Evolutionary conservation across 2,113 vertebrate species (phyloP).

Genomic region (Tragelaphus scriptus): DNA sequence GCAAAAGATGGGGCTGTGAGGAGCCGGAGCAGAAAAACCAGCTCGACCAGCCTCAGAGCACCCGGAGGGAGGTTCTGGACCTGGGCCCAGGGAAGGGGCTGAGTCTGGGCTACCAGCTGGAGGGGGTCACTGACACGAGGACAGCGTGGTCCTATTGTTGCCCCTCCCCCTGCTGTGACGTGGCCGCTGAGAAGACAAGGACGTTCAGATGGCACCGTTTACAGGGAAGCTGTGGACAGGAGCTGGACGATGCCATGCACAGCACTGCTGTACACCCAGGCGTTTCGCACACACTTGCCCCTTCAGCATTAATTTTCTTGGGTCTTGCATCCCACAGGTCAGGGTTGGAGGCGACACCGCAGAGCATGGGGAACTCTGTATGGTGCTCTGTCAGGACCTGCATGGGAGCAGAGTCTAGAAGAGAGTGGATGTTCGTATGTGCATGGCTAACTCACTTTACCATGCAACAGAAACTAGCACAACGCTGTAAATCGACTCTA

Average conservation of each 20-base stretch:
- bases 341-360: not conserved
- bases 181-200: not conserved
- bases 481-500: not conserved
- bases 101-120: not conserved
- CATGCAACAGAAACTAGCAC: not conserved
- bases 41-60: no score
- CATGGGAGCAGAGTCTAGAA: not conserved
- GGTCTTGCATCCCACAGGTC: not conserved
- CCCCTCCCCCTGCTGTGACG: not conserved
- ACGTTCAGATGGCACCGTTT: not conserved
- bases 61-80: not conserved
- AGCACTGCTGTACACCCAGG: not conserved
- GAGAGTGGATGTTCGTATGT: not conserved
- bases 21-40: not conserved
- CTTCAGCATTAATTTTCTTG: not conserved
- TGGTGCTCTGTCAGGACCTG: not conserved
- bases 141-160: not conserved
- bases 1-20: not conserved
- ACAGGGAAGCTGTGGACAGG: not conserved
- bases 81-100: not conserved
- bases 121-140: not conserved
- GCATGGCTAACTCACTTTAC: not conserved
- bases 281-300: accelerated
- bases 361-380: not conserved
- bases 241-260: accelerated